phyloP scores from a whole-genome alignment of 2,113 vertebrate species.

The Pantherophis guttatus region DNA sequence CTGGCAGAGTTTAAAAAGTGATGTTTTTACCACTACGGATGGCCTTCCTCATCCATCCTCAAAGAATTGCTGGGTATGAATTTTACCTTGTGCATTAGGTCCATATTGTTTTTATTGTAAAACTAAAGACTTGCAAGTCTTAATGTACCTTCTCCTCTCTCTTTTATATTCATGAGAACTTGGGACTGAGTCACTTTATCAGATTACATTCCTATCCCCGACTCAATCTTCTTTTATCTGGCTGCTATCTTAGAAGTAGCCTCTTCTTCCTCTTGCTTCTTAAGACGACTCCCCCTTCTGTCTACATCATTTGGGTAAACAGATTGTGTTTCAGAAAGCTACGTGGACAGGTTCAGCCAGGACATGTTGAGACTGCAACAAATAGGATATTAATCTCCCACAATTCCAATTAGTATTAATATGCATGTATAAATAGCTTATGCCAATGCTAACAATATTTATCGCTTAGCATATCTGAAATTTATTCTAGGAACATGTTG shows the following conservation, averaged over 20 bases:
- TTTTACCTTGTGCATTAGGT: neutral
- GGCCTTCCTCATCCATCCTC: neutral
- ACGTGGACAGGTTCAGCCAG: slow-evolving; percentile 41
- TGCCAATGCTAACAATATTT: neutral
- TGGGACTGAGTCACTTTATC: neutral
- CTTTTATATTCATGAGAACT: neutral
- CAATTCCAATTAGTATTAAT: slow-evolving; percentile 42
- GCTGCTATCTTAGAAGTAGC: neutral
- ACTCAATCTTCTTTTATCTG: neutral
- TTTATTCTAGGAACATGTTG: slow-evolving; percentile 53
- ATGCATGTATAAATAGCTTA: neutral
- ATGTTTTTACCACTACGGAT: neutral
- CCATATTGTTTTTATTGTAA: neutral
- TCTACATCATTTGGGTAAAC: neutral
- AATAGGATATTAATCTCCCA: slow-evolving; percentile 35
- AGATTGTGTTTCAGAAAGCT: slow-evolving; percentile 38
- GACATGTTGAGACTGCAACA: slow-evolving; percentile 37
- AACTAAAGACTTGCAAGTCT: neutral
- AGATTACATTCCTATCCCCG: neutral
- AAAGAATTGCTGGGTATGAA: neutral
- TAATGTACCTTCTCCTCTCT: neutral
- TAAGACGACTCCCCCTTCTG: neutral
- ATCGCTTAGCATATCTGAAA: slow-evolving; percentile 33
- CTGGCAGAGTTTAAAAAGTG: neutral
- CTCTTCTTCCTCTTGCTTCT: neutral